Conservation (phyloP, 2,888 invertebrate species). For the Malthinus flaveolus region DNA sequence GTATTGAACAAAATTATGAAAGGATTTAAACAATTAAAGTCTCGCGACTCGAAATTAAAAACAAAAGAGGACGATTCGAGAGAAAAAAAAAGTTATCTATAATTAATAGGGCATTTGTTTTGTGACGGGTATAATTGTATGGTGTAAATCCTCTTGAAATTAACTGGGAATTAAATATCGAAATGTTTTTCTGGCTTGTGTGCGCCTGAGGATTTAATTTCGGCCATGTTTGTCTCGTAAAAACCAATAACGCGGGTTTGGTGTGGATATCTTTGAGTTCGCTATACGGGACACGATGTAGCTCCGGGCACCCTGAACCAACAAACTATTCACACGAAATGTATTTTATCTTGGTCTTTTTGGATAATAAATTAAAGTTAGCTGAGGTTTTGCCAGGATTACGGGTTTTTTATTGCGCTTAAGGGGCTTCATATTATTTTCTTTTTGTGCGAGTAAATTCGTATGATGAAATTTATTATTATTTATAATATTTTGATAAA, state of each 20-base stretch:
- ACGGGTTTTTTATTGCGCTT: conserved; percentile 27
- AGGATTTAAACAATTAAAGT: neutral
- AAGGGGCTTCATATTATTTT: conserved; percentile 3
- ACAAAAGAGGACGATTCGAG: neutral
- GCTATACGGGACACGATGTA: conserved; percentile 36
- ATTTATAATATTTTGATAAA: neutral
- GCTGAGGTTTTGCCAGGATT: conserved; percentile 42
- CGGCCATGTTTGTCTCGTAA: conserved; percentile 56
- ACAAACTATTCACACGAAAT: conserved; percentile 49
- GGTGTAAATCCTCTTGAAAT: conserved; percentile 46
- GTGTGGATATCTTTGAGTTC: conserved; percentile 35
- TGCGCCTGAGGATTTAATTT: conserved; percentile 54
- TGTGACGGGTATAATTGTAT: conserved; percentile 29
- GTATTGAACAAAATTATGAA: too few species aligned
- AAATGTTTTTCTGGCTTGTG: conserved; percentile 54
- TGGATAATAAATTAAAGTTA: conserved; percentile 46
- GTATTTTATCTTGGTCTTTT: conserved; percentile 47
- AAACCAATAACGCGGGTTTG: conserved; percentile 52
- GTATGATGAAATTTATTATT: conserved; percentile 3
- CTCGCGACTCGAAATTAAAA: neutral
- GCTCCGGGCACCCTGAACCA: conserved; percentile 34
- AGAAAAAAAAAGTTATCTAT: neutral
- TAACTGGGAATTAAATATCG: conserved; percentile 55
- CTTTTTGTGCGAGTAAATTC: conserved; percentile 20
- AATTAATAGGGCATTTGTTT: conserved; percentile 14